Evolutionary conservation across 2,797 vertebrate species (phyloP).

Genomic region (Myiotriccus ornatus): DNA sequence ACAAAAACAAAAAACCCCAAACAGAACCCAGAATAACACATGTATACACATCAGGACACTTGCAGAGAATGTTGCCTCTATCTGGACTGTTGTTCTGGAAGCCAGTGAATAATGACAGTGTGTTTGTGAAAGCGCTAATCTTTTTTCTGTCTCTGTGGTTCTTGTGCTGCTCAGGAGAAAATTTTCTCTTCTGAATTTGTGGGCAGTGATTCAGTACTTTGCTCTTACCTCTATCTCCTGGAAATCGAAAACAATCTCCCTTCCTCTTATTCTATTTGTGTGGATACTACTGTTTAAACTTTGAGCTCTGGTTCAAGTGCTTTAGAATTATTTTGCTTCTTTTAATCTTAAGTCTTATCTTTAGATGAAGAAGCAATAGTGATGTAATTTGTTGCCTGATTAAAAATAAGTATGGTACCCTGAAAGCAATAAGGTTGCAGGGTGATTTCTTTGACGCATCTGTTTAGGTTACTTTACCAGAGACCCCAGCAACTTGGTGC

Average conservation of each 20-base stretch:
- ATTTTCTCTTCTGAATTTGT: not conserved
- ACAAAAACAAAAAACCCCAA: too few species aligned
- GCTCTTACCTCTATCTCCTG: not conserved
- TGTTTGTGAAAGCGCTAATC: not conserved
- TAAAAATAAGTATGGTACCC: not conserved
- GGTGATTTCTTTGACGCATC: fast-evolving
- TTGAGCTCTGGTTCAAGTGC: not conserved
- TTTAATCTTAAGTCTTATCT: not conserved
- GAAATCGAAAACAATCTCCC: not conserved
- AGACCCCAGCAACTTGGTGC: not conserved
- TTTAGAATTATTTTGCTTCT: not conserved
- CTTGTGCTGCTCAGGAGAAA: not conserved
- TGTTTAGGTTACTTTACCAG: not conserved
- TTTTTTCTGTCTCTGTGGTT: not conserved
- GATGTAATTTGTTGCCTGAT: not conserved
- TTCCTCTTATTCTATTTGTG: not conserved
- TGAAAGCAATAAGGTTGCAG: not conserved
- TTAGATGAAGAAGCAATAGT: not conserved
- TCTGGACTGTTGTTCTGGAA: not conserved
- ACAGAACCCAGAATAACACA: not conserved
- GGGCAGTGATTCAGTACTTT: not conserved
- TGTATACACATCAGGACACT: too few species aligned
- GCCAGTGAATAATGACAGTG: too few species aligned
- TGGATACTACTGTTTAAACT: not conserved
- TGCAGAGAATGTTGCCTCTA: not conserved